Evolutionary conservation across 2,888 invertebrate species (phyloP).

Genomic region (Disparrhopalites patrizii): DNA sequence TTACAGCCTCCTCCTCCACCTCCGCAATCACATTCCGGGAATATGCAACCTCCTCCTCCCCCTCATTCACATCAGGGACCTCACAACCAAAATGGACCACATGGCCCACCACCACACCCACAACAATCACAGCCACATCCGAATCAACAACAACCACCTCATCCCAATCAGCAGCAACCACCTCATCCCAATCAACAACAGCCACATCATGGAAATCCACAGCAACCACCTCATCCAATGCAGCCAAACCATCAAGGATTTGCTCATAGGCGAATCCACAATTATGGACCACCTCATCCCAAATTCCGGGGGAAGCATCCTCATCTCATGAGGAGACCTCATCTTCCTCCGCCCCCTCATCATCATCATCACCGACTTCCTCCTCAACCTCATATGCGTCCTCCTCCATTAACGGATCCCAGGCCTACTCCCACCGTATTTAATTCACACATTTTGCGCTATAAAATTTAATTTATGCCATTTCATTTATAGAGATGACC

Average conservation of each 20-base stretch:
- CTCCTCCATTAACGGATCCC: neutral
- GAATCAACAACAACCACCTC: neutral
- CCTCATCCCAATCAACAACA: slow-evolving; percentile 2
- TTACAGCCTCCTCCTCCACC: neutral
- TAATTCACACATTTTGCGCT: too few species aligned
- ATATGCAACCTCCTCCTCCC: neutral
- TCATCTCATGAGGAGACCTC: slow-evolving; percentile 28
- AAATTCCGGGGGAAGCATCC: slow-evolving; percentile 37
- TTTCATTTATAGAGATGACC: neutral
- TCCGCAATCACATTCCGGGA: too few species aligned
- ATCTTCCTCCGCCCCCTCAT: slow-evolving; percentile 32
- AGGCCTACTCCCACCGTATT: slow-evolving; percentile 4
- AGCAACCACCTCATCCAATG: slow-evolving; percentile 4
- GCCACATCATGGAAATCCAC: neutral
- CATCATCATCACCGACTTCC: slow-evolving; percentile 11
- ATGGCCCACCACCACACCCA: neutral
- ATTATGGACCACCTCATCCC: slow-evolving; percentile 25
- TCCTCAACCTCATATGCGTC: slow-evolving; percentile 11
- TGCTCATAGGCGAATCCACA: slow-evolving; percentile 8
- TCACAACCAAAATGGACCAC: neutral
- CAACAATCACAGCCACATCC: slow-evolving; percentile 1
- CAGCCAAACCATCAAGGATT: slow-evolving; percentile 8
- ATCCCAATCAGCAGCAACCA: neutral
- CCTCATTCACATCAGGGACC: neutral
- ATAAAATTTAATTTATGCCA: too few species aligned